Evolutionary conservation across 2,888 invertebrate genomes (phyloP), one percentile per base, ranked within the genome.

Genomic region (Bellardia pandia): DNA sequence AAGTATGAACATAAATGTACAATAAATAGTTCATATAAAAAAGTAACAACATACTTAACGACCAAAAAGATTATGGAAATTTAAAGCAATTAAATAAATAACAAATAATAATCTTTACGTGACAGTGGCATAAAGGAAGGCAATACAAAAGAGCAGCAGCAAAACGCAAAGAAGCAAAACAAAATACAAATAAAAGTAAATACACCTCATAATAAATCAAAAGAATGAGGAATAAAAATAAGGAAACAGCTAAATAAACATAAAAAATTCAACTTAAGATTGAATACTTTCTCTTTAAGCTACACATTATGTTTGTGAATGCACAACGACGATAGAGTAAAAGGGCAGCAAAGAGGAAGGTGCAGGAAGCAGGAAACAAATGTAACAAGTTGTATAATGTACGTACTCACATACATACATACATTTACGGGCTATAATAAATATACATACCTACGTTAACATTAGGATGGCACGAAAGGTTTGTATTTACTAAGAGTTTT

Each of bases 61-160:
- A 80, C 71, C 53, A 78, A 66, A 72, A 74, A 75, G 79, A 85
- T 85, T 79, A 85, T 79, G 85, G 68, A 69, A 85, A 79, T 85
- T 69, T 79, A 79, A 85, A 85, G 79, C 85, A 85, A 85, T 85
- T 85, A 85, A 75, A 85, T 85, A 85, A 85, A 85, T 85, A 69
- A 79, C 74, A 85, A 78, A 75, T 64, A 85, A 79, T 79, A 79
- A 79, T 75, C 68, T 79, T 79, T 69, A 71, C 64, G 53, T 48
- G 45, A 56, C 69, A 64, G 62, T 45, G 51, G 37, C 13, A 30
- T 60, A 13, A 14, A 53, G 48, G 23, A 4, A 53, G 1, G 9
- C 16, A 13, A 30, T 45, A 33, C 37, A 3, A 72, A 45, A 40
- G 68, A 40, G 7, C 42, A 6, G 51, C 3, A 60, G n/a, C n/a